Base-by-base conservation (phyloP, 2,797 vertebrate species). In the Onychomys arenicola region DNA sequence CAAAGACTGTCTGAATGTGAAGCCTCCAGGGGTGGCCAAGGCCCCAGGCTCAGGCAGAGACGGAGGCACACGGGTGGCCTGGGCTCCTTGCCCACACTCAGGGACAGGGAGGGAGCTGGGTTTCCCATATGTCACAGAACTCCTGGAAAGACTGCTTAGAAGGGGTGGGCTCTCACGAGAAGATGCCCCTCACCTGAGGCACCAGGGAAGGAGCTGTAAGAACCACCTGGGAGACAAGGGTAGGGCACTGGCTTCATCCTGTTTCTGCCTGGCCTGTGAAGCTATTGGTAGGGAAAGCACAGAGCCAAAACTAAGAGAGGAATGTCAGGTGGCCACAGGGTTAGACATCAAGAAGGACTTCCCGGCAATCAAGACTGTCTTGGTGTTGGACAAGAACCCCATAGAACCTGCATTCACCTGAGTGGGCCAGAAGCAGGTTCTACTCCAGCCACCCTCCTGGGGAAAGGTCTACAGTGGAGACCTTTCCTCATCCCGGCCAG, bases 11-110 rank as follows among this genome's bases (percentile, higher is more conserved):
- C 93, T 96, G 77, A 61, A 69, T 76, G 57, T 21, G 94, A 61
- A 96, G 87, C 83, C 95, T 55, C 92, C 85, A 5, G 80, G 89
- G 77, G 71, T 2, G 1, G 76, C 90, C 80, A 73, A 77, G 78
- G 90, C 96, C 75, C 11, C 0, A 2, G 90, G 97, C 94, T 46
- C 4, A 8, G 89, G 71, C 52, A 63, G 34, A 23, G 34, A 10
- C 23, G 5, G 55, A 91, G 77, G 90, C 11, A 0, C 17, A 12
- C 0, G 91, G 97, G 96, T 97, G 97, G 97, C 90, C 97, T 63
- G 69, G 97, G 90, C 93, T 17, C 43, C 17, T 19, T 34, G 90
- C 97, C 96, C 83, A 69, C 91, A 69, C 73, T 0, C 16, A 0
- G 90, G 81, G 90, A 86, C 88, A 77, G 65, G 84, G 73, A 81